Base-by-base conservation (phyloP, 2,797 vertebrate species). In the Yasuhikotakia modesta region DNA sequence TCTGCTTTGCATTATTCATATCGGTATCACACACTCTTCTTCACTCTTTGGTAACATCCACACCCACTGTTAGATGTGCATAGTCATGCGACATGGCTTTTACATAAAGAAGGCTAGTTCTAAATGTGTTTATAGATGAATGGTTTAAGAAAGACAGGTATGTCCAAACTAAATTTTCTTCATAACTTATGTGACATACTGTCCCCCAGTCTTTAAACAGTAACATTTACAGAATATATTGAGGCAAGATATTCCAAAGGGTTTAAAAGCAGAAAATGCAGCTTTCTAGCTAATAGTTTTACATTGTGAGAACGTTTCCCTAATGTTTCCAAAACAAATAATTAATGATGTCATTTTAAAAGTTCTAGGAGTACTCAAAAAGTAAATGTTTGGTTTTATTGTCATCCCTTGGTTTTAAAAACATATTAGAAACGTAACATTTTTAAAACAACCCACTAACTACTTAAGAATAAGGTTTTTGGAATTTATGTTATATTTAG, bases 1-100 rank as follows among this genome's bases (percentile, higher is more conserved):
- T 72, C n/a, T 78, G 52, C 46, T 76, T 58, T 75, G 21, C 63
- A 68, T 76, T 76, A 79, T 81, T 84, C 65, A 76, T 8, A 73
- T 52, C 58, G 30, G 70, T 66, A 19, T 46, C 24, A 70, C 22
- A 21, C 48, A 53, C 63, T 57, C 24, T 43, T 71, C 48, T 53
- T 13, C 45, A 50, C 67, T 45, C 43, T 52, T 57, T 22, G 19
- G 35, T 35, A 3, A 22, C 70, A 77, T n/a, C 4, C n/a, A 65
- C 63, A 65, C n/a, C 32, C 63, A 65, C n/a, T 2, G 43, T 67
- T 19, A 1, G 43, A 16, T 63, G 30, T 17, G 22, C 6, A 30
- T 2, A 60, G 57, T 27, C 27, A 58, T 11, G 22, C 22, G 27
- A 57, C 22, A 58, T 58, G 55, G 55, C 22, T 32, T 61, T 60